Conservation (phyloP, 2,113 vertebrate genomes). For the Gallinago paraguaiae region DNA sequence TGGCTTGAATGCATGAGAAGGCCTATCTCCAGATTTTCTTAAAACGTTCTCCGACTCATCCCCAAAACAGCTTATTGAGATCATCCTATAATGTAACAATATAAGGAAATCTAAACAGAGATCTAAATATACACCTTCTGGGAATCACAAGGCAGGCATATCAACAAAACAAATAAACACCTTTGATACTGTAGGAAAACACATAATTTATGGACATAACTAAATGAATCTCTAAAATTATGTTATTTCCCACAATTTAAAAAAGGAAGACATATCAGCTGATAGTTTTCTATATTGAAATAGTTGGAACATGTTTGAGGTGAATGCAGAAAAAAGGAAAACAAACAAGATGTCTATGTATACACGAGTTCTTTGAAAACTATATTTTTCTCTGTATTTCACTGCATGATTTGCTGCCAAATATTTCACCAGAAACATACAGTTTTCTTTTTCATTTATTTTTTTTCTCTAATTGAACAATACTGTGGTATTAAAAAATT, state of each 20-base stretch:
- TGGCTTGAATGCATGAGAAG: background rate
- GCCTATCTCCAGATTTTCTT: background rate
- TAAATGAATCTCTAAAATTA: background rate
- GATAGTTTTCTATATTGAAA: background rate
- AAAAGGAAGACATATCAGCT: background rate
- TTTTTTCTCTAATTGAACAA: background rate
- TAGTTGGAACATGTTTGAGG: background rate
- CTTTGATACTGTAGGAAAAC: background rate
- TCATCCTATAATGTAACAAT: background rate
- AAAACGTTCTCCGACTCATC: background rate
- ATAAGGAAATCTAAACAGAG: background rate
- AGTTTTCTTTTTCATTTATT: background rate
- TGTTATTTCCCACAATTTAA: background rate
- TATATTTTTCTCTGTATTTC: background rate
- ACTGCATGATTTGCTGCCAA: background rate
- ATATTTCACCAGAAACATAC: background rate
- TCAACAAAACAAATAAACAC: background rate
- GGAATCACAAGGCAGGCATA: background rate
- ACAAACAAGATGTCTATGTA: background rate
- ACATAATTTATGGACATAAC: background rate
- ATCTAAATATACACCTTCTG: background rate
- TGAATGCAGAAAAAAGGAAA: background rate
- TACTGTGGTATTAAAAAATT: background rate
- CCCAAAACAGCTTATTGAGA: background rate
- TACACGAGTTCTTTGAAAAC: background rate